These are phyloP conservation scores for Drosophila nr. fundita DNA, from an alignment of 2,888 invertebrate species.

Conservation along the genomic window DNA sequence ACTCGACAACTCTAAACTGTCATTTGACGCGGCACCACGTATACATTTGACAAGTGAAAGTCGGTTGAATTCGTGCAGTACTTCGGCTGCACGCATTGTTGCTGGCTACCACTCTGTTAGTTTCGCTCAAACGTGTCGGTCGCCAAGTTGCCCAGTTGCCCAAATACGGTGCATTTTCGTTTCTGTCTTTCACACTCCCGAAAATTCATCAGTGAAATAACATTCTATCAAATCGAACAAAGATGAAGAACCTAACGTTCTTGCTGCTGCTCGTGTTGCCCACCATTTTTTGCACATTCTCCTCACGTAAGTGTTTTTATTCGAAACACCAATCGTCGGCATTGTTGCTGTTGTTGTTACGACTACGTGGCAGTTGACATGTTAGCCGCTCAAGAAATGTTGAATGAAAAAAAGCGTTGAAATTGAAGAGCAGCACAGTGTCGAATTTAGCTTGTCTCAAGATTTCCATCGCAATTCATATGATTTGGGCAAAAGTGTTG, in stretches of 20 bases:
- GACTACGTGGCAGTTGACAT: slow-evolving; percentile 59
- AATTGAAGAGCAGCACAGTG: neutral
- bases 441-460: neutral
- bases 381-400: neutral
- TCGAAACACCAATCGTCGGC: neutral
- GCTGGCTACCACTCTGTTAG: slow-evolving; percentile 48
- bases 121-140: slow-evolving; percentile 57
- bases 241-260: slow-evolving; percentile 90
- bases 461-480: neutral
- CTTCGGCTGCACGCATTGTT: slow-evolving; percentile 51
- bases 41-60: slow-evolving; percentile 72
- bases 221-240: slow-evolving; percentile 33
- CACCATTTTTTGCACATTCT: slow-evolving; percentile 89
- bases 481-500: slow-evolving; percentile 52
- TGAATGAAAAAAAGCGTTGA: neutral
- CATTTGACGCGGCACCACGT: slow-evolving; percentile 73
- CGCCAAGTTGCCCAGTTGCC: slow-evolving; percentile 10
- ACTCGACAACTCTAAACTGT: slow-evolving; percentile 54
- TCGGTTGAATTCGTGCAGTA: slow-evolving; percentile 58
- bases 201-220: slow-evolving; percentile 29
- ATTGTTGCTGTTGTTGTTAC: slow-evolving; percentile 9
- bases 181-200: slow-evolving; percentile 28
- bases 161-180: slow-evolving; percentile 24
- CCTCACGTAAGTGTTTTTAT: slow-evolving; percentile 88
- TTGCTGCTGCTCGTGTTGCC: slow-evolving; percentile 89